Evolutionary conservation across 1,140 invertebrate species (phyloP).

Genomic region (Papilio machaon): DNA sequence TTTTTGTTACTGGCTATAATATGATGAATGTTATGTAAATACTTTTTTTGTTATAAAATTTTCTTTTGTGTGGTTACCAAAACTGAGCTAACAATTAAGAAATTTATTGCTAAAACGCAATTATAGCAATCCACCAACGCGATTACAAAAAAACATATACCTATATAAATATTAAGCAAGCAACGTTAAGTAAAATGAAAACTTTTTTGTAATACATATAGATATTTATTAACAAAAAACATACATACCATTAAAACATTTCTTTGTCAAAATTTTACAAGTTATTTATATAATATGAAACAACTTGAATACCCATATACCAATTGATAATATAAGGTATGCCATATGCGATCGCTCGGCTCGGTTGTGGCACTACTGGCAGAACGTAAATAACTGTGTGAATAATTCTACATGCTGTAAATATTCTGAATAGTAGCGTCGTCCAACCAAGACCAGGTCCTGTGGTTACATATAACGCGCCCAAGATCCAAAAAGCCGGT

Average conservation of each 20-base stretch:
- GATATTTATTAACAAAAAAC: background rate
- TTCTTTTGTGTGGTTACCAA: too few species aligned
- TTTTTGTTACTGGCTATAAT: too few species aligned
- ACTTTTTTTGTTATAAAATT: too few species aligned
- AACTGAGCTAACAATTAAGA: too few species aligned
- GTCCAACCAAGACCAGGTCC: conserved; percentile 81
- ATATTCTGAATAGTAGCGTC: conserved; percentile 83
- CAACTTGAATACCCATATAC: conserved; percentile 68
- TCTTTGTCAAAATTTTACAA: conserved; percentile 44
- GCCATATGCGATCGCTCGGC: conserved; percentile 55
- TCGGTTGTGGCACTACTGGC: conserved; percentile 62
- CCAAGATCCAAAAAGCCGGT: conserved; percentile 85
- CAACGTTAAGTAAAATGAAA: too few species aligned
- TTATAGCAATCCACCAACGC: too few species aligned
- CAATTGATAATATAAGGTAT: conserved; percentile 56
- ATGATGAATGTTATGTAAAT: too few species aligned
- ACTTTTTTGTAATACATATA: too few species aligned
- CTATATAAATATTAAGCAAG: too few species aligned
- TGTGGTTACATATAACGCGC: conserved; percentile 84
- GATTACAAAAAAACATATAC: too few species aligned
- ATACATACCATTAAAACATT: background rate
- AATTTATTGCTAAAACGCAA: too few species aligned
- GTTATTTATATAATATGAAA: conserved; percentile 58
- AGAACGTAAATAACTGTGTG: conserved; percentile 86
- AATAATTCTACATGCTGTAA: conserved; percentile 82